Base-by-base conservation (phyloP, 2,888 invertebrate genomes). In the Cacoxenus indagator region DNA sequence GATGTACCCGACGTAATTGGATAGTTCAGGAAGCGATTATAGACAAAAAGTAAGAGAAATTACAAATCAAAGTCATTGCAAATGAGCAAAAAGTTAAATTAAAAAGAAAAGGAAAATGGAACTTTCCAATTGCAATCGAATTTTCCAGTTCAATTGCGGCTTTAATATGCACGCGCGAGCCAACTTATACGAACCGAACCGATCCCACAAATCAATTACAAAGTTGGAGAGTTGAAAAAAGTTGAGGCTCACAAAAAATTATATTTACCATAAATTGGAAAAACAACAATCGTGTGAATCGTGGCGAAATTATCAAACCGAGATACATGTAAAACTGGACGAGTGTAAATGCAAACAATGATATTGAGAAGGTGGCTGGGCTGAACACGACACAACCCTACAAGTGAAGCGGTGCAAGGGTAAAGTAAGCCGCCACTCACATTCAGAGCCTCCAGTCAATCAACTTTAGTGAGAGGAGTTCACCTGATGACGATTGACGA, bases 91-190 rank as follows among this genome's bases (percentile, higher is more conserved):
- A 31, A 27, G 46, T 31, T 59, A 48, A 64, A 22, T 64, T 55
- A 59, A 45, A 55, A 11, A 45, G 37, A n/a, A 57, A 45, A 67
- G 27, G 9, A 17, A 62, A 31, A 48, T 27, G 55, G 19, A 14
- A 62, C 51, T 51, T 51, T 51, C 68, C 64, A 74, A 77, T 75
- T 76, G 80, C 27, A 70, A 76, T 70, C 75, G 75, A 75, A 83
- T 77, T 84, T 83, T 84, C 83, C 82, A 83, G 76, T 83, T 84
- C 82, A 84, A 82, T 83, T 81, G 78, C 77, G 80, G 80, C 78
- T 83, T 83, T 82, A 84, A 83, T 84, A 84, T 81, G 76, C 82
- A 78, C 78, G 78, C 73, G 75, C 43, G n/a, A 43, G 22, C 51
- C 51, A 51, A 22, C 19, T 51, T 51, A 14, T 37, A 37, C 14